Conservation (phyloP, 2,797 vertebrate genomes). For the Chaenodraco wilsoni region DNA sequence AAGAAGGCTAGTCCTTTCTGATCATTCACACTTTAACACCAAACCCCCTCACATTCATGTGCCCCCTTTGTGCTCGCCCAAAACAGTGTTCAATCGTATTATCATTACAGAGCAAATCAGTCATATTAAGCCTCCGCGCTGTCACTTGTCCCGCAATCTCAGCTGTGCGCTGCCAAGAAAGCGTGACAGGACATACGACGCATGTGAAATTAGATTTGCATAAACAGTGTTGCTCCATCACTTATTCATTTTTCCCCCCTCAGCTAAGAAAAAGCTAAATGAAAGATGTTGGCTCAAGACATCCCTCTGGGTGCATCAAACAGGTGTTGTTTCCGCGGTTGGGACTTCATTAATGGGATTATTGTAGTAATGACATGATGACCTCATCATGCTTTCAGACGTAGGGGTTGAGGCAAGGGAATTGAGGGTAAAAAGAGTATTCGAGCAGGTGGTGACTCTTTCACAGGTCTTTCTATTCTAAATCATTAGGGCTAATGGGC, state of each 20-base stretch:
- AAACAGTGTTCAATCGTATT: slow-evolving; percentile 71
- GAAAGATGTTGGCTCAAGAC: slow-evolving; percentile 35
- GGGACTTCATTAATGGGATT: slow-evolving; percentile 44
- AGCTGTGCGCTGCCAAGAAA: slow-evolving; percentile 65
- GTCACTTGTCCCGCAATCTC: slow-evolving; percentile 71
- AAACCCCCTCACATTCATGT: slow-evolving; percentile 48
- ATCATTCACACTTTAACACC: slow-evolving; percentile 57
- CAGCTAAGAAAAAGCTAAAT: slow-evolving; percentile 39
- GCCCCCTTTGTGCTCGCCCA: slow-evolving; percentile 61
- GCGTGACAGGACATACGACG: slow-evolving; percentile 69
- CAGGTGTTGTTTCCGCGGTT: slow-evolving; percentile 48
- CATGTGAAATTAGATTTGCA: slow-evolving; percentile 81
- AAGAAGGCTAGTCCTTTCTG: slow-evolving; percentile 9
- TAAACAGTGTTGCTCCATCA: slow-evolving; percentile 73
- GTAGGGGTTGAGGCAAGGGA: slow-evolving; percentile 20
- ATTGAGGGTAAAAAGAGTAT: slow-evolving; percentile 12
- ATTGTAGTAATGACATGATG: slow-evolving; percentile 61
- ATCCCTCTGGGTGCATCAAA: slow-evolving; percentile 46
- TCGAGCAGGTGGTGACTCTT: slow-evolving; percentile 41
- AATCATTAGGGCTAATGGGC: slow-evolving; percentile 57
- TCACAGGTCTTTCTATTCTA: slow-evolving; percentile 31
- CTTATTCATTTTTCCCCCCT: slow-evolving; percentile 68
- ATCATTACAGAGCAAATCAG: slow-evolving; percentile 77
- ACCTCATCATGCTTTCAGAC: slow-evolving; percentile 44
- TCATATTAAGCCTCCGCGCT: slow-evolving; percentile 75